Percentiles rank a stretch among this genome's conserved stretches.
Evolutionary conservation across 2,888 invertebrate species (phyloP).

Genomic region (Automeris io): DNA sequence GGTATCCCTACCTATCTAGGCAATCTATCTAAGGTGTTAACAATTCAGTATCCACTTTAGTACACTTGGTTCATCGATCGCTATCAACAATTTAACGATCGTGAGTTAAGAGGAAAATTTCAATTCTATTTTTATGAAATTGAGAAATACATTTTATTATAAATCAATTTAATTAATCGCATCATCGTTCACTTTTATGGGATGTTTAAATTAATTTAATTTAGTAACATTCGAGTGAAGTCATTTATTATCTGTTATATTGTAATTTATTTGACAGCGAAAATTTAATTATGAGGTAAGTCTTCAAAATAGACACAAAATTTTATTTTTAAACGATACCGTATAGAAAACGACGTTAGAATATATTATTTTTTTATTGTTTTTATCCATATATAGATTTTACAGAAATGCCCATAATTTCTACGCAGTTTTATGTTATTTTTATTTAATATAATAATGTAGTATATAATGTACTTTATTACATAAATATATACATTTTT

Average conservation of each 20-base stretch:
- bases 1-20: constrained; percentile 1
- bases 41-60: neutral
- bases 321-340: too few species aligned
- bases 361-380: too few species aligned
- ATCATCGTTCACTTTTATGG: neutral
- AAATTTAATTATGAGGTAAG: neutral
- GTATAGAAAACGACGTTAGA: too few species aligned
- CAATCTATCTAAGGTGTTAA: neutral
- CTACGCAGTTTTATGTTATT: too few species aligned
- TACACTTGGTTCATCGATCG: neutral
- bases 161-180: constrained; percentile 1
- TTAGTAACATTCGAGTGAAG: neutral
- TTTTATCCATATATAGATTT: too few species aligned
- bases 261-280: neutral
- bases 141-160: neutral
- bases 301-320: neutral
- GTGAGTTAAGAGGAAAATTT: neutral
- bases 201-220: neutral
- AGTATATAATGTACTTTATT: too few species aligned
- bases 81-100: neutral
- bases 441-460: too few species aligned
- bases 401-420: too few species aligned
- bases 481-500: too few species aligned
- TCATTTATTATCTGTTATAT: neutral
- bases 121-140: neutral